Conservation (phyloP, 1,140 invertebrate species). For the Magallana gigas region DNA sequence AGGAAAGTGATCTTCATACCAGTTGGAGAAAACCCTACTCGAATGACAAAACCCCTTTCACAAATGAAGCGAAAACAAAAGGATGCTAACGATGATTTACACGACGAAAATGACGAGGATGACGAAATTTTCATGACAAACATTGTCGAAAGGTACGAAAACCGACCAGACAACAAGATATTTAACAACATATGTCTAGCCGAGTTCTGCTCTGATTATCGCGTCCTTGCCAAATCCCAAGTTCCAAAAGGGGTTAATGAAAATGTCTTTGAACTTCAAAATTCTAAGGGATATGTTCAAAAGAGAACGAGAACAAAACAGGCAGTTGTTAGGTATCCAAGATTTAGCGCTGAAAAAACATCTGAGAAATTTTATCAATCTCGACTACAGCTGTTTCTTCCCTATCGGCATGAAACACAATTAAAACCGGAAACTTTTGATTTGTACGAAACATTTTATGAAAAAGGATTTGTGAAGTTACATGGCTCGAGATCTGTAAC, state of each 20-base stretch:
- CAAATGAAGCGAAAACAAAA: not conserved
- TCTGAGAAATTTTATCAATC: too few species aligned
- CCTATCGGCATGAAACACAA: too few species aligned
- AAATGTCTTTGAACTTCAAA: constrained; percentile 22
- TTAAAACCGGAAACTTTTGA: too few species aligned
- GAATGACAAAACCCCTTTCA: too few species aligned
- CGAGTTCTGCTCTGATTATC: constrained; percentile 50
- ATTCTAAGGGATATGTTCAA: constrained; percentile 33
- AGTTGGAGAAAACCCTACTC: too few species aligned
- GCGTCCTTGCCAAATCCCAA: constrained; percentile 43
- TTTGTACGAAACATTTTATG: constrained; percentile 51
- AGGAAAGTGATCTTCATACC: too few species aligned
- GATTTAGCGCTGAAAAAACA: too few species aligned
- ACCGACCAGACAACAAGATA: not conserved
- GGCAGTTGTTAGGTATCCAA: too few species aligned
- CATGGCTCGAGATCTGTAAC: too few species aligned
- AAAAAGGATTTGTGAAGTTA: constrained; percentile 45
- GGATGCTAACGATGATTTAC: not conserved
- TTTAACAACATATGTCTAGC: constrained; percentile 43
- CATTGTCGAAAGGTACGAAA: constrained; percentile 38
- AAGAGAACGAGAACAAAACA: constrained; percentile 41
- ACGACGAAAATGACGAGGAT: not conserved
- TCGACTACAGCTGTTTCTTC: too few species aligned
- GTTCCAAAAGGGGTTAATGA: constrained; percentile 25
- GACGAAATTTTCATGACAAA: not conserved